A percentile compares a stretch with the other conserved stretches of the same genome.
These are phyloP conservation scores for Panulirus ornatus DNA, from an alignment of 1,140 invertebrate species.

Conservation along the genomic window DNA sequence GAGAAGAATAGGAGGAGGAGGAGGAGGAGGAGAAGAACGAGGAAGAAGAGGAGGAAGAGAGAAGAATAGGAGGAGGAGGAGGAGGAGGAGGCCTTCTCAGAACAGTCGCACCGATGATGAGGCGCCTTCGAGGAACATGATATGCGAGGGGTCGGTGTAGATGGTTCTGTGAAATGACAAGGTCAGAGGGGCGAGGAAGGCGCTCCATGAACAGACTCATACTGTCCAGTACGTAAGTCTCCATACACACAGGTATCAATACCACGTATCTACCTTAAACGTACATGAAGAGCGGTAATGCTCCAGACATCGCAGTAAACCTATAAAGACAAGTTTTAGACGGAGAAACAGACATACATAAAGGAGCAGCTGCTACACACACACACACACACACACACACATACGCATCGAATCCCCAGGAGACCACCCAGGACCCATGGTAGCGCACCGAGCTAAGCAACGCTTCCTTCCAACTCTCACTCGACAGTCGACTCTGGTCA, in stretches of 20 bases:
- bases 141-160: slow-evolving; percentile 20
- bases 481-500: neutral
- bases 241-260: slow-evolving; percentile 39
- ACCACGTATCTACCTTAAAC: too few relatives aligned
- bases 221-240: slow-evolving; percentile 31
- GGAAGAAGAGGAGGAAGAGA: neutral
- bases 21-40: neutral
- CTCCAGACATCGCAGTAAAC: too few relatives aligned
- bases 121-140: too few relatives aligned
- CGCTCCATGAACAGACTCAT: neutral
- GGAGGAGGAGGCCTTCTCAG: too few relatives aligned
- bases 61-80: too few relatives aligned
- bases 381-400: slow-evolving; percentile 43
- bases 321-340: too few relatives aligned
- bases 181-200: neutral
- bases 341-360: too few relatives aligned
- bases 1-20: too few relatives aligned
- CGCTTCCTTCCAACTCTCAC: slow-evolving; percentile 31
- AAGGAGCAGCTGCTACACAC: too few relatives aligned
- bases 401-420: neutral
- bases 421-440: neutral
- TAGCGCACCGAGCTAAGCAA: neutral
- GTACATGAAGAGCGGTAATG: too few relatives aligned
- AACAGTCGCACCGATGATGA: slow-evolving; percentile 16
- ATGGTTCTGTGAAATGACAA: slow-evolving; percentile 21